phyloP scores from a whole-genome alignment of 2,797 vertebrate genomes.

The Urophycis tenuis region DNA sequence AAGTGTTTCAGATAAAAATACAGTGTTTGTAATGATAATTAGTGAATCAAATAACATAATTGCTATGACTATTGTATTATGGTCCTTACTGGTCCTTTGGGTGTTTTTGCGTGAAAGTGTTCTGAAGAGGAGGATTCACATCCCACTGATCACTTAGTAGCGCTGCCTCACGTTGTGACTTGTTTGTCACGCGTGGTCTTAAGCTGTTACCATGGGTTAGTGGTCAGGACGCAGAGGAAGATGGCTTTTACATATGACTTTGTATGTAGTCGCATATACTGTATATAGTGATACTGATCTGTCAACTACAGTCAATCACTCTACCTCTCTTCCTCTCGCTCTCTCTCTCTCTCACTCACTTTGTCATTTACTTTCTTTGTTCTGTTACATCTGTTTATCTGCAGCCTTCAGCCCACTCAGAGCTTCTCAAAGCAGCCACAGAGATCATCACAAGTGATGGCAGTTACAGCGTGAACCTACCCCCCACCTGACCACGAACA shows the following conservation, averaged over 20 bases:
- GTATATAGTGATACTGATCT: not conserved
- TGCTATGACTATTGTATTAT: too few species aligned
- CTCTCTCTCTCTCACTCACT: conserved; percentile 5
- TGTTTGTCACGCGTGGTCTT: not conserved
- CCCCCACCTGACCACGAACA: not conserved
- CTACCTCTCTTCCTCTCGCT: conserved; percentile 3
- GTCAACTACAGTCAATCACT: not conserved
- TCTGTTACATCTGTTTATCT: not conserved
- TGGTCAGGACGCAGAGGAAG: not conserved
- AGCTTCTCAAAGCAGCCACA: not conserved
- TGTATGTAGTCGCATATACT: too few species aligned
- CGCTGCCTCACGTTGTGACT: too few species aligned
- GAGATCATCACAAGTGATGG: not conserved
- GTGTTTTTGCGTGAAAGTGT: too few species aligned
- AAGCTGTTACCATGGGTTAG: not conserved
- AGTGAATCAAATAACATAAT: not conserved
- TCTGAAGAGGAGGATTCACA: too few species aligned
- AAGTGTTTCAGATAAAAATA: too few species aligned
- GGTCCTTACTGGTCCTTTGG: too few species aligned
- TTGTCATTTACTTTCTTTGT: not conserved
- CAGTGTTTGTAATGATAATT: not conserved
- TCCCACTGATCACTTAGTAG: too few species aligned
- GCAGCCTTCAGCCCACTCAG: too few species aligned
- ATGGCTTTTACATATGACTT: too few species aligned
- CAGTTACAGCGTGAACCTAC: not conserved